Base-by-base conservation (phyloP, 2,888 invertebrate species). In the Xylocampa areola region DNA sequence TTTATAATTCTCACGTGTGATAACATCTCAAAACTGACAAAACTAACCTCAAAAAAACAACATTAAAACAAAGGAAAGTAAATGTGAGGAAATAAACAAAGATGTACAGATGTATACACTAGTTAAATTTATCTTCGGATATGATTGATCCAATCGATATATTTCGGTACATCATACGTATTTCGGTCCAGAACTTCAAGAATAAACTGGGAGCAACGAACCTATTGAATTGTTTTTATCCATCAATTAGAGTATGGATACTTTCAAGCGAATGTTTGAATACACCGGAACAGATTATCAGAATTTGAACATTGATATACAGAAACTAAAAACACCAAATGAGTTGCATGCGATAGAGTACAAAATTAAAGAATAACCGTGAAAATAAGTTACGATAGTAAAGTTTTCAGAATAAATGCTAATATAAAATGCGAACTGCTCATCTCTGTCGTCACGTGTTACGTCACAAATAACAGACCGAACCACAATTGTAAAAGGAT, bases 181-280 rank as follows among this genome's bases (percentile, higher is more conserved):
- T n/a, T n/a, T n/a, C n/a, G n/a, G n/a, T n/a, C n/a, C n/a, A 63
- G 73, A 75, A 73, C 67, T 67, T 71, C 41, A 67, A 67, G 17
- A 29, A 39, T 63, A 35, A 57, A 69, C 55, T 29, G 41, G 40
- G 77, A 59, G 53, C 77, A 59, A 52, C 59, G 74, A 68, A 76
- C 73, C 52, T 41, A 54, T 62, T 51, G 40, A 63, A 54, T 70
- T 64, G 66, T 65, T 63, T 66, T 63, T 51, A 63, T 63, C 16
- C 47, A 48, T 55, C 43, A 47, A 60, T 67, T 51, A 53, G 16
- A 19, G 35, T 39, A 43, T 43, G 11, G 45, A 35, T 50, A 54
- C 47, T 29, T 62, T 47, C 30, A 63, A 40, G 23, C 14, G 29
- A 63, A 68, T 50, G 50, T 40, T 60, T 50, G 23, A 61, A 47